phyloP scores from a whole-genome alignment of 2,888 invertebrate species.

The Clusia tigrina region DNA sequence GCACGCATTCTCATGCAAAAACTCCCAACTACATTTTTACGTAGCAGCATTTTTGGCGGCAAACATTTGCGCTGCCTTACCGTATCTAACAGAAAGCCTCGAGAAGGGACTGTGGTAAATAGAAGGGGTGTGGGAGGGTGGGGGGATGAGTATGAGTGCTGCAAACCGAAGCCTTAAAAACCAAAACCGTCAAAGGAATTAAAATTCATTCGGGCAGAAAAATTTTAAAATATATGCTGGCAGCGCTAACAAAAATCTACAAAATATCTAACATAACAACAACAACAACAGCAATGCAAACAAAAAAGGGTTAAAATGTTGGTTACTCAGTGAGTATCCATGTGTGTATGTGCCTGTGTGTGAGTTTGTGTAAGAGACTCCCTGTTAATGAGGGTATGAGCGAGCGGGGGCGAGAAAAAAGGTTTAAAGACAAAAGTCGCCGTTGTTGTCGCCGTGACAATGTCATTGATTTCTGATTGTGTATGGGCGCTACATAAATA shows the following conservation, averaged over 20 bases:
- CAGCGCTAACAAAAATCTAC: slow-evolving; percentile 16
- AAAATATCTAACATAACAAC: background rate
- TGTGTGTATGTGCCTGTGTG: slow-evolving; percentile 27
- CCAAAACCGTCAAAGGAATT: slow-evolving; percentile 60
- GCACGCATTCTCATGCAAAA: background rate
- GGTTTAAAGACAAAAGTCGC: slow-evolving; percentile 38
- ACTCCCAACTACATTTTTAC: slow-evolving; percentile 3
- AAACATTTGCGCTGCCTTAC: background rate
- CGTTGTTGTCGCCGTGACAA: slow-evolving; percentile 39
- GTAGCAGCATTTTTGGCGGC: slow-evolving; percentile 9
- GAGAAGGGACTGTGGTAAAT: no score
- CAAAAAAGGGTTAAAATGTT: slow-evolving; percentile 37
- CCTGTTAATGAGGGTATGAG: background rate
- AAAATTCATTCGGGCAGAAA: slow-evolving; percentile 64
- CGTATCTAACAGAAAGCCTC: no score
- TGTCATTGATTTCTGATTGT: slow-evolving; percentile 53
- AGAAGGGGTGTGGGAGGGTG: background rate
- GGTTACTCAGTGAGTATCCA: no score
- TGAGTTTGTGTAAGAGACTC: slow-evolving; percentile 4
- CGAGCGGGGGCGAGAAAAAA: slow-evolving; percentile 27
- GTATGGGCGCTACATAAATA: no score
- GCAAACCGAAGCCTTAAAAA: slow-evolving; percentile 40
- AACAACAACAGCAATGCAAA: background rate
- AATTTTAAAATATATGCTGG: slow-evolving; percentile 59
- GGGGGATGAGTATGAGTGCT: background rate